Conservation (phyloP, 2,888 invertebrate species). For the Gari tellinella region DNA sequence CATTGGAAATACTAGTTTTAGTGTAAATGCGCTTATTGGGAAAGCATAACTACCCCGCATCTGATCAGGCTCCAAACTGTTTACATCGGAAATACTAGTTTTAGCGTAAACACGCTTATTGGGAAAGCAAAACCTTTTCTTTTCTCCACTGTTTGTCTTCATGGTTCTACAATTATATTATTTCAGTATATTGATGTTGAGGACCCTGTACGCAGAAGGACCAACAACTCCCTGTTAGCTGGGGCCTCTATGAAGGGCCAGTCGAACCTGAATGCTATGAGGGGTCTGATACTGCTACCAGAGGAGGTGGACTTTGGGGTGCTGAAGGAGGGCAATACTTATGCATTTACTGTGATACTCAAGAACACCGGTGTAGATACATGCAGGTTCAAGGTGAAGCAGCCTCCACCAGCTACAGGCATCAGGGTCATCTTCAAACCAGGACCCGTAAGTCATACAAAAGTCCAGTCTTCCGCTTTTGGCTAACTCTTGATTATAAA, state of each 20-base stretch:
- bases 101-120: too few species aligned
- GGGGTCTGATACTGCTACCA: constrained; percentile 82
- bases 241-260: constrained; percentile 79
- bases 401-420: constrained; percentile 84
- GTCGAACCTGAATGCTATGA: constrained; percentile 73
- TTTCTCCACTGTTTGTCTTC: too few species aligned
- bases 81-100: too few species aligned
- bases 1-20: too few species aligned
- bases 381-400: constrained; percentile 83
- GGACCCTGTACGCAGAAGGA: constrained; percentile 81
- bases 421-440: constrained; percentile 81
- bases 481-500: too few species aligned
- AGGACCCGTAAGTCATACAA: constrained; percentile 79
- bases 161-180: too few species aligned
- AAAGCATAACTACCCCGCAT: too few species aligned
- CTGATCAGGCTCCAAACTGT: too few species aligned
- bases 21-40: too few species aligned
- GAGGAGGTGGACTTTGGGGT: constrained; percentile 83
- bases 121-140: too few species aligned
- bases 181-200: constrained; percentile 78
- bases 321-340: constrained; percentile 83
- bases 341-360: constrained; percentile 77
- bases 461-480: too few species aligned
- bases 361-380: constrained; percentile 84
- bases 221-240: constrained; percentile 77